phyloP scores from a whole-genome alignment of 2,113 vertebrate species.

The Ancistrus triradiatus region DNA sequence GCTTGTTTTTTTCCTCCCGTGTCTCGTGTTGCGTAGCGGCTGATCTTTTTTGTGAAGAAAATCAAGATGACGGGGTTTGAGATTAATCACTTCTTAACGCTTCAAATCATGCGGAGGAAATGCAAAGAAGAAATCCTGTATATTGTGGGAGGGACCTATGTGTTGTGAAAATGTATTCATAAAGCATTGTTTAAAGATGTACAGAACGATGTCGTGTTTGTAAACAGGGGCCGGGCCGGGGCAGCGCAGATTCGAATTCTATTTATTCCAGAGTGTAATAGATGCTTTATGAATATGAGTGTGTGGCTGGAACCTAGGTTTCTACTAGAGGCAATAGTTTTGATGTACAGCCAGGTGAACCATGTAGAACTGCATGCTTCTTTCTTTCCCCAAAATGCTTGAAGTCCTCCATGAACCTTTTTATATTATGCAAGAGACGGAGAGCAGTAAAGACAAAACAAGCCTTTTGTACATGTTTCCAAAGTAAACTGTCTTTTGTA shows the following conservation, averaged over 20 bases:
- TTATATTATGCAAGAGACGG: constrained; percentile 47
- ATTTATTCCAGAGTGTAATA: constrained; percentile 57
- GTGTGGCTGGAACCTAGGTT: constrained; percentile 58
- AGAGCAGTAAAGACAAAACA: constrained; percentile 9
- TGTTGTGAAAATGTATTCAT: constrained; percentile 67
- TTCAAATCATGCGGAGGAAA: background rate
- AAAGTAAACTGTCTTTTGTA: constrained; percentile 68
- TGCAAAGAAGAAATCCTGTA: constrained; percentile 50
- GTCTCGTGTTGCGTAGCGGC: constrained; percentile 48
- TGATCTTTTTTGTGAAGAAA: constrained; percentile 2
- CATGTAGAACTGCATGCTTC: constrained; percentile 69
- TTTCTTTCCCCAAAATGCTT: constrained; percentile 60
- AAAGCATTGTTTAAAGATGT: constrained; percentile 61
- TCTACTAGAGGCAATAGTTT: constrained; percentile 68
- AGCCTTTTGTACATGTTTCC: constrained; percentile 69
- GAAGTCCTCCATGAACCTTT: constrained; percentile 55
- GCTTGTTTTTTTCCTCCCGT: constrained; percentile 38
- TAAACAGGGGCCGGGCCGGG: background rate
- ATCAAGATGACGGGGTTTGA: constrained; percentile 34
- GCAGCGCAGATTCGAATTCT: constrained; percentile 34
- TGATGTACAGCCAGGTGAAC: constrained; percentile 65
- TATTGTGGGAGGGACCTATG: constrained; percentile 36
- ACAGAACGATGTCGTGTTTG: constrained; percentile 20
- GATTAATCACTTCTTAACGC: too few relatives aligned
- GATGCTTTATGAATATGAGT: constrained; percentile 74